Evolutionary conservation across 2,888 invertebrate genomes (phyloP).

Genomic region (Agelastica alni): DNA sequence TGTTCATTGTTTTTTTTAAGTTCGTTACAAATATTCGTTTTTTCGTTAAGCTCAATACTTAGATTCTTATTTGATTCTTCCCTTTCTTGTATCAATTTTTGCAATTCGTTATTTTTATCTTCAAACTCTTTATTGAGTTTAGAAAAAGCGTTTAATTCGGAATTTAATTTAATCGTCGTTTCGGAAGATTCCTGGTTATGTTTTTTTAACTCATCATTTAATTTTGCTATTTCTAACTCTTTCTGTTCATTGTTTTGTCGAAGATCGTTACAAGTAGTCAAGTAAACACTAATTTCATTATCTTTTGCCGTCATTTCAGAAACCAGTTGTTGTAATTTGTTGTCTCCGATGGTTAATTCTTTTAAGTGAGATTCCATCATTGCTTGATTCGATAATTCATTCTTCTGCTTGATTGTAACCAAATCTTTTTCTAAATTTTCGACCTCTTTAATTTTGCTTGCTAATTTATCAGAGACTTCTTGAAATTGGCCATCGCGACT

Average conservation of each 20-base stretch:
- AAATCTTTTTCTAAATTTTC: constrained; percentile 15
- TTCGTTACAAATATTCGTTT: not conserved
- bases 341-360: constrained; percentile 11
- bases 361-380: constrained; percentile 16
- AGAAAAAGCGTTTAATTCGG: constrained; percentile 14
- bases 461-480: constrained; percentile 47
- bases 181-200: constrained; percentile 19
- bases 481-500: constrained; percentile 56
- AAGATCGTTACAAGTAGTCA: not conserved
- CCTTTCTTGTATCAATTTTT: constrained; percentile 20
- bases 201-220: constrained; percentile 17
- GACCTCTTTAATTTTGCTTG: constrained; percentile 24
- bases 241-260: not conserved
- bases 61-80: constrained; percentile 24
- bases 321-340: constrained; percentile 11
- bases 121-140: constrained; percentile 22
- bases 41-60: constrained; percentile 28
- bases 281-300: constrained; percentile 1
- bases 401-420: constrained; percentile 15
- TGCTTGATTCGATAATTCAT: constrained; percentile 18
- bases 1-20: not conserved
- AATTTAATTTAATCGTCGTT: constrained; percentile 21
- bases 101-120: constrained; percentile 20
- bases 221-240: constrained; percentile 18
- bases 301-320: constrained; percentile 8